Conservation (phyloP, 2,888 invertebrate genomes). For the Hipparchia semele region DNA sequence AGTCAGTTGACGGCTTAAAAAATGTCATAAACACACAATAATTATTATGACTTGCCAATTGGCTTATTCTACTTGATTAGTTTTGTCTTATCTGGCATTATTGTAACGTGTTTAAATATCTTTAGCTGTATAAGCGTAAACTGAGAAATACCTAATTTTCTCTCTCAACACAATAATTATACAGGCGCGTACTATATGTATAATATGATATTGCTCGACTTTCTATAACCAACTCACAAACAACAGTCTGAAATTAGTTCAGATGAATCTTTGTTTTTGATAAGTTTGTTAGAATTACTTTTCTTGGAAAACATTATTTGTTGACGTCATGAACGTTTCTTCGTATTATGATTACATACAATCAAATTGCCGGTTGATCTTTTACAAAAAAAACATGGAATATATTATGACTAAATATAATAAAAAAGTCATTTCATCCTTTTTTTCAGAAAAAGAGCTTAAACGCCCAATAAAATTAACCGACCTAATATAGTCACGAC, state of each 20-base stretch:
- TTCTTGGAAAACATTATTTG: conserved; percentile 8
- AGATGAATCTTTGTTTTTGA: conserved; percentile 2
- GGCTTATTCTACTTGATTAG: too few species aligned
- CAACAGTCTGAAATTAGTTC: background rate
- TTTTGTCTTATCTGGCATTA: too few species aligned
- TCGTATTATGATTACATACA: background rate
- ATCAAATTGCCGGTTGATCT: background rate
- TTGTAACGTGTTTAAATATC: background rate
- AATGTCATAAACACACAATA: too few species aligned
- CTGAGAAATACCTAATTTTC: background rate
- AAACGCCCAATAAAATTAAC: too few species aligned
- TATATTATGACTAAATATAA: too few species aligned
- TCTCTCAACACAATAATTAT: background rate
- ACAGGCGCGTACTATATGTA: background rate
- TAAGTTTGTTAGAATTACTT: background rate
- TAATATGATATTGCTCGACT: background rate
- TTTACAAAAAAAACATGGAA: background rate
- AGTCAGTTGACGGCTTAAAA: background rate
- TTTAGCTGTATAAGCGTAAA: background rate
- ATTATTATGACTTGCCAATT: too few species aligned
- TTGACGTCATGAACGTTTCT: background rate
- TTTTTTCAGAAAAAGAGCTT: too few species aligned
- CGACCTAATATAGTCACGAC: too few species aligned
- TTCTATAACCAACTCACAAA: background rate
- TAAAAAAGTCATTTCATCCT: too few species aligned